Percentiles rank a stretch among this genome's conserved stretches.
Conservation (phyloP, 2,797 vertebrate genomes). For the Graptemys geographica region DNA sequence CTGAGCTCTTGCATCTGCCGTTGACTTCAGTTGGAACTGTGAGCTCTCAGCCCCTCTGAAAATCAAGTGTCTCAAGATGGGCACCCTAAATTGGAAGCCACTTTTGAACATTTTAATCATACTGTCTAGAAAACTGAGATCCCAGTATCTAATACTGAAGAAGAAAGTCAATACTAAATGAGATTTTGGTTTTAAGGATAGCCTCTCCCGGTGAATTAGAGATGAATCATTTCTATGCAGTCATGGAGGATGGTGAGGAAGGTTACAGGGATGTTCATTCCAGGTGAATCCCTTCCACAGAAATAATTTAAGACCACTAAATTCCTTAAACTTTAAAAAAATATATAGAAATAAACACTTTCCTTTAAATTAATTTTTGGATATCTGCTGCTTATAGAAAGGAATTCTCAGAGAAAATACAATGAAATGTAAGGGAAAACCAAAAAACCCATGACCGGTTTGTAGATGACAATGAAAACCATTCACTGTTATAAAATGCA, state of each 20-base stretch:
- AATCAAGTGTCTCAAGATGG: background rate
- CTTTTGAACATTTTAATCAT: background rate
- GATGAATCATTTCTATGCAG: background rate
- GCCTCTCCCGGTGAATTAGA: background rate
- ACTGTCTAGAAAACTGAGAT: background rate
- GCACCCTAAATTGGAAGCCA: background rate
- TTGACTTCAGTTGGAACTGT: background rate
- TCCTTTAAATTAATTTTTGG: background rate
- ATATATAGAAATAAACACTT: background rate
- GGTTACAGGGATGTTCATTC: rapidly evolving
- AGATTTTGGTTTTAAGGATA: background rate
- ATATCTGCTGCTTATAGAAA: background rate
- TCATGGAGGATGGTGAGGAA: background rate
- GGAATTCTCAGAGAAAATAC: background rate
- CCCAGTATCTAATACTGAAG: background rate
- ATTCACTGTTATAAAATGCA: background rate
- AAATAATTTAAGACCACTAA: background rate
- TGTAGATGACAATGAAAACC: background rate
- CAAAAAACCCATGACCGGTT: background rate
- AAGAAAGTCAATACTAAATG: background rate
- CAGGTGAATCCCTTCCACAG: background rate
- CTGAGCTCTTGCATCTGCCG: background rate
- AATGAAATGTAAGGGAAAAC: background rate
- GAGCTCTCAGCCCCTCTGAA: background rate
- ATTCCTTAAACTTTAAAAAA: background rate